Percentiles rank a stretch among this genome's conserved stretches.
These are phyloP conservation scores for Pseudotriccus pelzelni DNA, from an alignment of 2,797 vertebrate genomes.

Conservation along the genomic window DNA sequence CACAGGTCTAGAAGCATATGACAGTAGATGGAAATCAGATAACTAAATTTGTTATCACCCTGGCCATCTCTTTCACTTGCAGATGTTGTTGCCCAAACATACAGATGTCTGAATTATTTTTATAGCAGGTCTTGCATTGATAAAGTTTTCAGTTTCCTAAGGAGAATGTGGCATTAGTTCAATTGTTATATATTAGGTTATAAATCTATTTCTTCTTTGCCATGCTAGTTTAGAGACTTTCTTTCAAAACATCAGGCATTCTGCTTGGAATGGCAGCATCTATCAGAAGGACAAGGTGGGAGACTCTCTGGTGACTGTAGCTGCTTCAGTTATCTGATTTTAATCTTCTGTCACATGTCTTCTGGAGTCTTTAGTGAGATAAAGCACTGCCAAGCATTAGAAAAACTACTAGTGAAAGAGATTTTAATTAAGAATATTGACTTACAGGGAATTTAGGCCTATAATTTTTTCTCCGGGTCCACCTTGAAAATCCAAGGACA, in stretches of 20 bases:
- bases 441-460: not conserved
- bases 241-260: not conserved
- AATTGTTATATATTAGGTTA: not conserved
- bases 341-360: not conserved
- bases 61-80: not conserved
- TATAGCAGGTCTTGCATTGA: not conserved
- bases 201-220: not conserved
- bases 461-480: not conserved
- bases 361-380: not conserved
- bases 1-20: not conserved
- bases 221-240: not conserved
- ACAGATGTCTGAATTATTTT: not conserved
- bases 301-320: not conserved
- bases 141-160: not conserved
- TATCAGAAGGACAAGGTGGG: not conserved
- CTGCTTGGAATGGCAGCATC: not conserved
- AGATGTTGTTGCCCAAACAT: not conserved
- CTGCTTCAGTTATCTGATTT: not conserved
- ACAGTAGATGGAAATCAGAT: not conserved
- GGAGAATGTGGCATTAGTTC: not conserved
- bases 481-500: not conserved
- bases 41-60: not conserved
- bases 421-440: constrained; percentile 53
- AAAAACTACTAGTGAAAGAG: not conserved
- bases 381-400: constrained; percentile 21